These are phyloP conservation scores for Garra rufa DNA, from an alignment of 2,113 vertebrate species.

Conservation along the genomic window DNA sequence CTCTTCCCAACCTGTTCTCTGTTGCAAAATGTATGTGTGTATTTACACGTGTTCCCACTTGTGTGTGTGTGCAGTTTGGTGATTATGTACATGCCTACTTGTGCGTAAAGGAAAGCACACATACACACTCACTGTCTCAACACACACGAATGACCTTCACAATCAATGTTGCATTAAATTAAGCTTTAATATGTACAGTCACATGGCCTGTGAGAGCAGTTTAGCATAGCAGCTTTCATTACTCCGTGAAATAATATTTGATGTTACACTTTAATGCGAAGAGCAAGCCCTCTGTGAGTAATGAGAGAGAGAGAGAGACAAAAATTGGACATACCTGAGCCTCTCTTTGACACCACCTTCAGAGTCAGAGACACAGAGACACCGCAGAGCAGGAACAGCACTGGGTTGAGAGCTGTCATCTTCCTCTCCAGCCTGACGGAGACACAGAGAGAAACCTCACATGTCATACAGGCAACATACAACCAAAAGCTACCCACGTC, in stretches of 20 bases:
- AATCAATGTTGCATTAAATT: slow-evolving; percentile 44
- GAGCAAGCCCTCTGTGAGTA: slow-evolving; percentile 26
- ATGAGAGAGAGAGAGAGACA: slow-evolving; percentile 9
- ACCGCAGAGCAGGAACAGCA: slow-evolving; percentile 50
- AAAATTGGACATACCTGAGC: slow-evolving; percentile 54
- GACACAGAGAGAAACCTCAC: slow-evolving; percentile 27
- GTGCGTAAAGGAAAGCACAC: slow-evolving; percentile 35
- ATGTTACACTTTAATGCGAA: slow-evolving; percentile 30
- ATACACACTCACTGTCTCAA: slow-evolving; percentile 36
- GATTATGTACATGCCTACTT: slow-evolving; percentile 37
- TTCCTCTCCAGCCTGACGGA: slow-evolving; percentile 49
- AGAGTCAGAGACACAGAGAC: slow-evolving; percentile 51
- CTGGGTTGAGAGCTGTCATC: slow-evolving; percentile 56
- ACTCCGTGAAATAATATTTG: slow-evolving; percentile 35
- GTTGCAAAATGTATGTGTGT: slow-evolving; percentile 44
- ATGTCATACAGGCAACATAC: slow-evolving; percentile 23
- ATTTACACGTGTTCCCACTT: slow-evolving; percentile 34
- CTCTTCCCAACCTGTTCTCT: slow-evolving; percentile 57
- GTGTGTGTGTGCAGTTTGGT: slow-evolving; percentile 9
- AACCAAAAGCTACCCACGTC: neutral
- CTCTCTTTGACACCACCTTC: slow-evolving; percentile 61
- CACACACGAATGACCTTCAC: slow-evolving; percentile 45
- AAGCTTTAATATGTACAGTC: slow-evolving; percentile 52
- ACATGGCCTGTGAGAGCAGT: slow-evolving; percentile 28
- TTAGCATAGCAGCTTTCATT: slow-evolving; percentile 50